A percentile compares a stretch with the other conserved stretches of the same genome.
These are phyloP conservation scores for Manis javanica DNA, from an alignment of 2,797 vertebrate species.

Conservation along the genomic window DNA sequence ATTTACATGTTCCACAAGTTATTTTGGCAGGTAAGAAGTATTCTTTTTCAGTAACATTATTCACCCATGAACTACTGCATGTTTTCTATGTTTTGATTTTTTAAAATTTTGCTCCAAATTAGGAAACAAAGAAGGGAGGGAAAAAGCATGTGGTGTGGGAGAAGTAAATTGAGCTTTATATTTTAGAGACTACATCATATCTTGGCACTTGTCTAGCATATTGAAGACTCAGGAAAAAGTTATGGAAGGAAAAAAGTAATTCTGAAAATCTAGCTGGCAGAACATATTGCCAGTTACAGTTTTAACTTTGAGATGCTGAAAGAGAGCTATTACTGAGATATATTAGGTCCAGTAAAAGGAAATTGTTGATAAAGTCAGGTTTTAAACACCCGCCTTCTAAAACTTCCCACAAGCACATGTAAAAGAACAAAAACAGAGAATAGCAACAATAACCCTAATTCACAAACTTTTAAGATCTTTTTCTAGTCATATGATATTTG, in stretches of 20 bases:
- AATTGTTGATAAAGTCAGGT: background rate
- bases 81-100: background rate
- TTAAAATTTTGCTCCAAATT: background rate
- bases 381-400: background rate
- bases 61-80: background rate
- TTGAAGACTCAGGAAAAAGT: background rate
- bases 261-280: background rate
- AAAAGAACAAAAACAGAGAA: background rate
- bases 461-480: background rate
- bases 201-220: background rate
- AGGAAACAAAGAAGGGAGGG: background rate
- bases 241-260: background rate
- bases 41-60: conserved; percentile 7
- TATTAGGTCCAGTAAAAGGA: background rate
- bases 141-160: background rate
- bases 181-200: background rate
- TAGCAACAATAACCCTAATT: background rate
- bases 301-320: background rate
- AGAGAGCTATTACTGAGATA: background rate
- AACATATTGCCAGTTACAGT: background rate
- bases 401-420: background rate
- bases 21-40: conserved; percentile 74
- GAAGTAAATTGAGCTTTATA: conserved; percentile 3
- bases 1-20: conserved; percentile 74
- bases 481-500: background rate